A percentile compares a stretch with the other conserved stretches of the same genome.
phyloP scores from a whole-genome alignment of 2,888 invertebrate species.

The Pimpla rufipes region DNA sequence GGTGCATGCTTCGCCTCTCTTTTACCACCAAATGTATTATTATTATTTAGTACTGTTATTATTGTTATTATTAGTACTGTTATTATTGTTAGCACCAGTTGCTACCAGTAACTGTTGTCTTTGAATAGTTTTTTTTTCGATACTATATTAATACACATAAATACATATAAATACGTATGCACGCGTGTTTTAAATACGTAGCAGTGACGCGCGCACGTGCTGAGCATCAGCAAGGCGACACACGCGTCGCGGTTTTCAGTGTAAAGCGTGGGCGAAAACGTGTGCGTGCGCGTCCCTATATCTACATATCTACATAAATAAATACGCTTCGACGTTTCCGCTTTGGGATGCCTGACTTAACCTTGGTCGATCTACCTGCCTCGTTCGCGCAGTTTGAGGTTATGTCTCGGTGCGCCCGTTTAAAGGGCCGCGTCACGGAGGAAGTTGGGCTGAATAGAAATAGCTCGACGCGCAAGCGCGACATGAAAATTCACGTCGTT shows the following conservation, averaged over 20 bases:
- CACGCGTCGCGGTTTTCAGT: constrained; percentile 47
- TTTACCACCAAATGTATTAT: too few relatives aligned
- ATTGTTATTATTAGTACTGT: too few relatives aligned
- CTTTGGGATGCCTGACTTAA: constrained; percentile 67
- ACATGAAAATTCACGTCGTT: not conserved
- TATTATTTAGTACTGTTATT: too few relatives aligned
- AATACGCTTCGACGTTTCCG: constrained; percentile 67
- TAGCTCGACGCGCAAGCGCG: not conserved
- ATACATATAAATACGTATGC: constrained; percentile 55
- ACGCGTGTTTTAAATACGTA: constrained; percentile 62
- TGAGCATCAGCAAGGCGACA: constrained; percentile 59
- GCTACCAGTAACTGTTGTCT: too few relatives aligned
- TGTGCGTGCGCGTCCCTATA: constrained; percentile 46
- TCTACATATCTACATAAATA: constrained; percentile 63
- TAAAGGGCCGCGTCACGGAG: constrained; percentile 11
- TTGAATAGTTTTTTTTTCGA: too few relatives aligned
- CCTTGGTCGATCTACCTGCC: constrained; percentile 36
- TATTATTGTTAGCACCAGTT: too few relatives aligned
- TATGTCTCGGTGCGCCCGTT: constrained; percentile 21
- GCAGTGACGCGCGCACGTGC: constrained; percentile 66
- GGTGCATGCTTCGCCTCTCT: too few relatives aligned
- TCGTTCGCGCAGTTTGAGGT: constrained; percentile 38
- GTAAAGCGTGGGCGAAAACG: constrained; percentile 42
- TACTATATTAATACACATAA: not conserved
- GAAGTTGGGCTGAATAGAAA: not conserved